Evolutionary conservation across 2,888 invertebrate genomes (phyloP).

Genomic region (Automeris io): DNA sequence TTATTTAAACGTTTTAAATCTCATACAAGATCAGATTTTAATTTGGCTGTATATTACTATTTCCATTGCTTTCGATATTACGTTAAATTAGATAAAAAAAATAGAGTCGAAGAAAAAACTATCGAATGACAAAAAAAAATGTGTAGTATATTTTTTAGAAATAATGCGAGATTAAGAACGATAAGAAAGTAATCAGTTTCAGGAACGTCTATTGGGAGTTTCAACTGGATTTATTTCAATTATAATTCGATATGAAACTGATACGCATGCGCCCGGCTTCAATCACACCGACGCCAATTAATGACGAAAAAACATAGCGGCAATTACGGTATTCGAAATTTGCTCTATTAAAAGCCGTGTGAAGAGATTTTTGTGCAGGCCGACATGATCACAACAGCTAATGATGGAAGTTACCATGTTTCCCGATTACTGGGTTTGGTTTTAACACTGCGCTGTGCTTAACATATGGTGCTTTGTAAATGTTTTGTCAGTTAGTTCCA

Average conservation of each 20-base stretch:
- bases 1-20: conserved; percentile 39
- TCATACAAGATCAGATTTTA: conserved; percentile 3
- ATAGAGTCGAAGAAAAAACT: neutral
- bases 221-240: conserved; percentile 71
- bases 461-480: too few relatives aligned
- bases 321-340: too few relatives aligned
- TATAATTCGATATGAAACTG: conserved; percentile 51
- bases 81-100: neutral
- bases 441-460: too few relatives aligned
- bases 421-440: too few relatives aligned
- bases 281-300: conserved; percentile 42
- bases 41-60: neutral
- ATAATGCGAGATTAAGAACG: conserved; percentile 29
- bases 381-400: too few relatives aligned
- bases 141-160: conserved; percentile 13
- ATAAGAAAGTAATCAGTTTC: conserved; percentile 56
- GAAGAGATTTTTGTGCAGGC: too few relatives aligned
- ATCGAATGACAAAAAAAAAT: too few relatives aligned
- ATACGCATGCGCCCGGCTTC: conserved; percentile 53
- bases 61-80: neutral
- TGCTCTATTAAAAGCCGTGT: too few relatives aligned
- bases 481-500: too few relatives aligned
- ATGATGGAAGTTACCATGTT: too few relatives aligned
- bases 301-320: neutral
- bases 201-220: conserved; percentile 47